Conservation (phyloP, 2,888 invertebrate species). For the Pachycephus smyrnensis region DNA sequence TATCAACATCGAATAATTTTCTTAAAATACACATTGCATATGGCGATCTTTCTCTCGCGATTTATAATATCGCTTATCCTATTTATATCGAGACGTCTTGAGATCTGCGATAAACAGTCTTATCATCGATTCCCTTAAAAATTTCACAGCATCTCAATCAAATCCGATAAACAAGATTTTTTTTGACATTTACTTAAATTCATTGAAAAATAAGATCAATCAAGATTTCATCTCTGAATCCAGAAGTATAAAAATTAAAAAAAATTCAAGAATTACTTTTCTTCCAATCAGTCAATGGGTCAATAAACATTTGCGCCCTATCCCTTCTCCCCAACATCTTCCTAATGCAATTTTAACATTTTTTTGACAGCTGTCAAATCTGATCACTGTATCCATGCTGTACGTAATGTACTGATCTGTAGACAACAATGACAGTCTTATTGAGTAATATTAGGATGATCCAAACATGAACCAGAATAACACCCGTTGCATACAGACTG, state of each 20-base stretch:
- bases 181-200: too few species aligned
- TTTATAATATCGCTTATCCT: not conserved
- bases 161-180: too few species aligned
- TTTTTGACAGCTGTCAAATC: not conserved
- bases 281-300: not conserved
- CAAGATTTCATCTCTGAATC: too few species aligned
- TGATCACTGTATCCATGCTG: not conserved
- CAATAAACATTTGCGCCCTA: not conserved
- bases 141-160: too few species aligned
- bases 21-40: not conserved
- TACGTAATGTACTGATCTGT: not conserved
- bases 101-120: too few species aligned
- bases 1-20: not conserved
- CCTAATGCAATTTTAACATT: not conserved
- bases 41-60: too few species aligned
- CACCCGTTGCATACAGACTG: constrained; percentile 46
- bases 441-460: not conserved
- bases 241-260: too few species aligned
- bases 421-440: not conserved
- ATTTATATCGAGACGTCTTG: too few species aligned
- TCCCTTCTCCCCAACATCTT: not conserved
- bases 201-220: too few species aligned
- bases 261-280: not conserved
- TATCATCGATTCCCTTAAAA: too few species aligned
- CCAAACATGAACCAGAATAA: constrained; percentile 9